Evolutionary conservation across 2,113 vertebrate genomes (phyloP).

Genomic region (Amblyornis subalaris): DNA sequence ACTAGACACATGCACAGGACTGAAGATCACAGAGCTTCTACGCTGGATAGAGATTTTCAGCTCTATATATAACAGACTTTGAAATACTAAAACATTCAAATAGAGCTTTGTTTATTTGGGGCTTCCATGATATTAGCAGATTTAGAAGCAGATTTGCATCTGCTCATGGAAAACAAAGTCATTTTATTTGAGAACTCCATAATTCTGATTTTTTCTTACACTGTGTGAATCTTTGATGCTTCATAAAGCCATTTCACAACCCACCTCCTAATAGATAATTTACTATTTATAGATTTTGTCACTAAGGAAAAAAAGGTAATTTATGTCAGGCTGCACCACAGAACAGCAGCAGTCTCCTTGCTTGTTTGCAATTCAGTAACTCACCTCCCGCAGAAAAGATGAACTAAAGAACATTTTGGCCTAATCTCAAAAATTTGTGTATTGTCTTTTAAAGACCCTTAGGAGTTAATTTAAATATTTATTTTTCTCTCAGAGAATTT

Average conservation of each 20-base stretch:
- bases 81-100: background rate
- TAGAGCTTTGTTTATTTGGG: background rate
- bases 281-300: background rate
- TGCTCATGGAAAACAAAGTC: background rate
- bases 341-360: background rate
- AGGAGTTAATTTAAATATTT: background rate
- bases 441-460: background rate
- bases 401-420: background rate
- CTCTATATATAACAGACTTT: background rate
- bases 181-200: background rate
- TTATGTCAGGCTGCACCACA: background rate
- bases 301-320: background rate
- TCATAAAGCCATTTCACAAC: background rate
- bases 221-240: background rate
- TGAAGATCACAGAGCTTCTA: background rate
- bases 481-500: background rate
- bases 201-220: background rate
- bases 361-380: background rate
- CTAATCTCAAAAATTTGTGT: background rate
- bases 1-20: background rate
- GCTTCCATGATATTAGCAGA: background rate
- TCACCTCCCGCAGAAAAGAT: background rate
- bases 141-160: background rate
- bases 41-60: background rate
- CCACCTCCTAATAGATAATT: background rate